These are phyloP conservation scores for Synergus gifuensis DNA, from an alignment of 2,888 invertebrate species.

Conservation along the genomic window DNA sequence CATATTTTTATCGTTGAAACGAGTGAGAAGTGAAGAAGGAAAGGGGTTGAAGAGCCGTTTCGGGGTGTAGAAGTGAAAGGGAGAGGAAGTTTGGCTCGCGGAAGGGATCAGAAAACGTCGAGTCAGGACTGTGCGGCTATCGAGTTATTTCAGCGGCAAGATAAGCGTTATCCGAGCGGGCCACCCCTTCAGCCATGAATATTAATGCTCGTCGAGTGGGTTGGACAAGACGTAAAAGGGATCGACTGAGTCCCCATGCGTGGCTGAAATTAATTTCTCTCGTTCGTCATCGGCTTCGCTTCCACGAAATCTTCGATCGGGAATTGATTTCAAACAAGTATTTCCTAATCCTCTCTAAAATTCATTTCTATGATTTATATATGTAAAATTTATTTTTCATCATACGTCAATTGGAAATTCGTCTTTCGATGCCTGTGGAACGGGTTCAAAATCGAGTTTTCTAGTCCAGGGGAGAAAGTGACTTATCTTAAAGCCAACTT, in stretches of 20 bases:
- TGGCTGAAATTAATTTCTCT: constrained; percentile 66
- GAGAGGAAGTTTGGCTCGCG: constrained; percentile 55
- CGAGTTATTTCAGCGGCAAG: constrained; percentile 74
- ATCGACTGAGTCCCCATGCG: constrained; percentile 62
- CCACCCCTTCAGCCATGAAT: constrained; percentile 70
- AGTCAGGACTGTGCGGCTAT: constrained; percentile 71
- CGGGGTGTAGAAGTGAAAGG: constrained; percentile 47
- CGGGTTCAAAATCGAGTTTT: too few species aligned
- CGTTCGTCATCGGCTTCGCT: constrained; percentile 47
- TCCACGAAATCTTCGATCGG: constrained; percentile 22
- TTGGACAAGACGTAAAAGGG: constrained; percentile 65
- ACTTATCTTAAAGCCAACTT: too few species aligned
- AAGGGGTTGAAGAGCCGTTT: constrained; percentile 33
- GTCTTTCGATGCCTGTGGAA: too few species aligned
- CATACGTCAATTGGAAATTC: too few species aligned
- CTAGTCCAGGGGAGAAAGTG: too few species aligned
- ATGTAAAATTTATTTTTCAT: too few species aligned
- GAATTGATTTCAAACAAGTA: constrained; percentile 34
- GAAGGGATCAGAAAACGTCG: constrained; percentile 67
- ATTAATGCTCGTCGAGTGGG: constrained; percentile 69
- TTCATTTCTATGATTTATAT: constrained; percentile 1
- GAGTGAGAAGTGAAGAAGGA: constrained; percentile 40
- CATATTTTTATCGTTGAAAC: constrained; percentile 26
- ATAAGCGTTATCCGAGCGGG: constrained; percentile 72
- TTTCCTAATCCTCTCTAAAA: background rate